Evolutionary conservation across 2,113 vertebrate genomes (phyloP), one percentile per base, ranked within the genome.

Genomic region (Micronycteris hirsuta): DNA sequence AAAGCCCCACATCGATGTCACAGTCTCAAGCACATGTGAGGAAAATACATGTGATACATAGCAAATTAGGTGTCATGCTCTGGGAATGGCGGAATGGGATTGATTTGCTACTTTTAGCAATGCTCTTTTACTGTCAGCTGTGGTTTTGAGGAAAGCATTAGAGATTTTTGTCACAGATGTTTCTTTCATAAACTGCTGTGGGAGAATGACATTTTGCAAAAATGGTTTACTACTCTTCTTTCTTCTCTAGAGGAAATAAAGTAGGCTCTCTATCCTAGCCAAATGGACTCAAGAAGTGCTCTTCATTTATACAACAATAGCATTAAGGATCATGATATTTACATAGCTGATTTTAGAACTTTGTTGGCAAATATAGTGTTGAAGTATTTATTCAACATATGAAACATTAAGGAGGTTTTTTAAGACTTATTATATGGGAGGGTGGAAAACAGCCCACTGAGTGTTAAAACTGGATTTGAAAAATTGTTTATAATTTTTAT

Each of bases 171-270:
- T 98, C 99, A 99, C 99, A 99, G 98, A 99, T 99, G 98, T 98
- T 98, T 99, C 99, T 99, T 99, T 99, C 98, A 98, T 99, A 99
- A 99, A 99, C 98, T 98, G 97, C 98, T 98, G 98, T 98, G 98
- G 98, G 98, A 99, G 98, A 99, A 98, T 98, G 98, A 98, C 98
- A 98, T 98, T 98, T 98, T 98, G 98, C 98, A 98, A 98, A 98
- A 98, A 98, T 98, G 98, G 98, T 98, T 98, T 98, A 98, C 98
- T 98, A 98, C 98, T 98, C 97, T 97, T 98, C 97, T 98, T 98
- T 98, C 98, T 98, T 99, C 98, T 98, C 98, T 97, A 97, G 98
- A 97, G 97, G 98, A 98, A 98, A 98, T 98, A 98, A 98, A 99
- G 98, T 98, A 95, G 77, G 94, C 96, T 97, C 97, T 97, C 89